A percentile compares a stretch with the other conserved stretches of the same genome.
Evolutionary conservation across 1,140 invertebrate genomes (phyloP).

Genomic region (Teleogryllus occipitalis): DNA sequence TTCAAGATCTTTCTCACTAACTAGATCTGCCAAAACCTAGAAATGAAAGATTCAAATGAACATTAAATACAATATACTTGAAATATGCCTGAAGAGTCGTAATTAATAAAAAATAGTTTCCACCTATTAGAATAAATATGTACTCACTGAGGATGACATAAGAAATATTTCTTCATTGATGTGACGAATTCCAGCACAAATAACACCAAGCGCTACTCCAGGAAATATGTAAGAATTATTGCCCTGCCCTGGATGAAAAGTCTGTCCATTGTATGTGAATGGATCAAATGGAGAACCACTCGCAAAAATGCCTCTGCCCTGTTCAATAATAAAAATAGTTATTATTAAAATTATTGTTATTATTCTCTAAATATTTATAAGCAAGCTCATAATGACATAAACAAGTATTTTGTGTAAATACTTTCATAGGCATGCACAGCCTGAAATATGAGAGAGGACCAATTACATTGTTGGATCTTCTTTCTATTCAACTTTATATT

Average conservation of each 20-base stretch:
- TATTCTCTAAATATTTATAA: not conserved
- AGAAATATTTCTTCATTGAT: conserved; percentile 87
- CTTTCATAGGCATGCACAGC: no score
- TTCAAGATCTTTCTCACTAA: conserved; percentile 57
- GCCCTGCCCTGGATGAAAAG: conserved; percentile 83
- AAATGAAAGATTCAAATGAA: conserved; percentile 20
- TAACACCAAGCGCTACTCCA: conserved; percentile 83
- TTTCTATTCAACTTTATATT: no score
- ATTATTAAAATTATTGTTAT: not conserved
- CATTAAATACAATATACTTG: not conserved
- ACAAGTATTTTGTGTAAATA: no score
- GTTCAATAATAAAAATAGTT: conserved; percentile 9
- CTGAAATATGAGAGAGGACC: no score
- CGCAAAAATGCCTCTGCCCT: conserved; percentile 84
- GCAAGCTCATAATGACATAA: no score
- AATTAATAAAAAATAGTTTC: not conserved
- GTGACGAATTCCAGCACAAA: conserved; percentile 75
- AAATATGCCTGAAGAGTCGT: not conserved
- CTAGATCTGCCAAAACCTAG: conserved; percentile 61
- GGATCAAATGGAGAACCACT: conserved; percentile 87
- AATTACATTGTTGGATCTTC: no score
- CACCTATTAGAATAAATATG: not conserved
- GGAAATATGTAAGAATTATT: conserved; percentile 98
- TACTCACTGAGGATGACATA: conserved; percentile 62
- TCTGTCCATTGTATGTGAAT: conserved; percentile 66